These are phyloP conservation scores for Trachymyrmex cornetzi DNA, from an alignment of 1,140 invertebrate genomes.

Conservation along the genomic window DNA sequence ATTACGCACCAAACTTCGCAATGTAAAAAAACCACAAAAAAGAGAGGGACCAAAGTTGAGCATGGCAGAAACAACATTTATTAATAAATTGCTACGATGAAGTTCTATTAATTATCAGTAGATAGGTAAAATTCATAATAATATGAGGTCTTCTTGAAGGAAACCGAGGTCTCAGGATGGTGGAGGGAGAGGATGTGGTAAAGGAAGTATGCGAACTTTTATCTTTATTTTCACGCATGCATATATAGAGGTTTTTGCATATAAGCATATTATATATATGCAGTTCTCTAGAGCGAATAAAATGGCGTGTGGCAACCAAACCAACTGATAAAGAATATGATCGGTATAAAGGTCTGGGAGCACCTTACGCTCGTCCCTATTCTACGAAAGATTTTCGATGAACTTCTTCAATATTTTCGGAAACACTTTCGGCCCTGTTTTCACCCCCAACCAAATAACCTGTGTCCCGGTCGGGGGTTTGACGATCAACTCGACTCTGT, in stretches of 20 bases:
- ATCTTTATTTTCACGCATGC: conserved; percentile 51
- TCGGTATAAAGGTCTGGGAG: conserved; percentile 80
- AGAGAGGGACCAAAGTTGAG: not conserved
- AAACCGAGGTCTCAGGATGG: conserved; percentile 50
- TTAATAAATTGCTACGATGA: conserved; percentile 32
- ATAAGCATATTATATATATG: conserved; percentile 3
- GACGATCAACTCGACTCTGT: conserved; percentile 80
- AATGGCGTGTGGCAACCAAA: conserved; percentile 73
- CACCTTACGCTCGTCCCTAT: conserved; percentile 80
- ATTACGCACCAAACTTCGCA: not conserved
- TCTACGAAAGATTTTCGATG: conserved; percentile 78
- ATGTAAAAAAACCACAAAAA: conserved; percentile 17
- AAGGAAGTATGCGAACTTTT: conserved; percentile 34
- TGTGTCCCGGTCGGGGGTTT: conserved; percentile 76
- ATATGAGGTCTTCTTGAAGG: not conserved
- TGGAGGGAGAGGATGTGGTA: conserved; percentile 44
- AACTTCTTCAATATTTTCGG: conserved; percentile 79
- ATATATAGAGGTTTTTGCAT: not conserved
- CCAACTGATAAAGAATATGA: conserved; percentile 86
- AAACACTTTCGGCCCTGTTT: conserved; percentile 78
- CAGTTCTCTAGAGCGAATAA: conserved; percentile 56
- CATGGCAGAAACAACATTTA: conserved; percentile 39
- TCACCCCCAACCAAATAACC: conserved; percentile 79
- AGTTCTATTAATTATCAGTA: not conserved
- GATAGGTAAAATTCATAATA: conserved; percentile 50